Conservation (phyloP, 2,797 vertebrate genomes). For the Morelia viridis region DNA sequence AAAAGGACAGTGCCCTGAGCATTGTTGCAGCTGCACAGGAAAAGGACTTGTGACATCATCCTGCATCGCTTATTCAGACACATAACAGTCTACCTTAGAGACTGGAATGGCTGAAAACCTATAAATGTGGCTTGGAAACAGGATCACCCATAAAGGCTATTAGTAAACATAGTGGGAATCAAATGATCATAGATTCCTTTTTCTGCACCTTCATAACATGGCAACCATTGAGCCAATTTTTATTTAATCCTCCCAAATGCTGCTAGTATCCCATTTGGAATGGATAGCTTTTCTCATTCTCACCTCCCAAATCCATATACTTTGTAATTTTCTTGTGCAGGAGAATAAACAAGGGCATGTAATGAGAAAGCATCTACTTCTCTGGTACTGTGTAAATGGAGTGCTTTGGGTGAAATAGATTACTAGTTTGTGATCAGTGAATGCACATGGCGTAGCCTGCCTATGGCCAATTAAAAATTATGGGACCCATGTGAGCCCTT, state of each 20-base stretch:
- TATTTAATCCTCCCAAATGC: background rate
- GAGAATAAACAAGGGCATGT: background rate
- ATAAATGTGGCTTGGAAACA: background rate
- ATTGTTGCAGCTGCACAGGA: background rate
- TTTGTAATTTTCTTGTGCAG: background rate
- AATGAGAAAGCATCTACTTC: background rate
- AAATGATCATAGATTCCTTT: background rate
- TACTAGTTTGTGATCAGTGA: no score
- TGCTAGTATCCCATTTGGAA: background rate
- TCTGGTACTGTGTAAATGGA: background rate
- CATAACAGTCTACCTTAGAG: background rate
- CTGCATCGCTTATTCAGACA: background rate
- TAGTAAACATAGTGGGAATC: background rate
- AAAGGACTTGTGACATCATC: background rate
- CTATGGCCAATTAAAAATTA: background rate
- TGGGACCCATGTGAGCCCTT: background rate
- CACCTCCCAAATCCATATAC: background rate
- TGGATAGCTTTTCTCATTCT: background rate
- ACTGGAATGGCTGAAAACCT: background rate
- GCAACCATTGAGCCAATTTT: background rate
- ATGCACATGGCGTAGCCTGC: no score
- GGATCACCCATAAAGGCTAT: background rate
- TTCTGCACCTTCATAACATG: background rate
- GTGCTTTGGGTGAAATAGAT: background rate
- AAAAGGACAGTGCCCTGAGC: no score